Conservation (phyloP, 2,797 vertebrate genomes). For the Bradypodion ventrale region DNA sequence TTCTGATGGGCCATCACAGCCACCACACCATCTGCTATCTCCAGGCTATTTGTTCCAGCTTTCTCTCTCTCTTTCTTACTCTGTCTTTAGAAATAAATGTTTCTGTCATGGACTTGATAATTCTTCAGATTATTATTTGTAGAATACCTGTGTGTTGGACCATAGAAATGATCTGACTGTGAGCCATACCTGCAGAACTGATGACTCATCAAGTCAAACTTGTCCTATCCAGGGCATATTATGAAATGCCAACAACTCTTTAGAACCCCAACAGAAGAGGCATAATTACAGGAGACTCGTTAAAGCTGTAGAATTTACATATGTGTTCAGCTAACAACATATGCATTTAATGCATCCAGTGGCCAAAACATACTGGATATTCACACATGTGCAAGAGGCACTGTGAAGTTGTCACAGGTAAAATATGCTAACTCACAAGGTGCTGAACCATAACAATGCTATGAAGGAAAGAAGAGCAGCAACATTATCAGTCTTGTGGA, state of each 20-base stretch:
- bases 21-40: constrained; percentile 61
- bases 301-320: neutral
- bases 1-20: constrained; percentile 57
- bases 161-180: neutral
- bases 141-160: neutral
- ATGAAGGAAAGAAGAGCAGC: too few relatives aligned
- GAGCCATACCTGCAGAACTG: neutral
- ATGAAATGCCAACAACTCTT: neutral
- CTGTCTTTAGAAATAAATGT: constrained; percentile 37
- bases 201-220: neutral
- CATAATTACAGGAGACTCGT: too few relatives aligned
- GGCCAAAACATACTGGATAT: too few relatives aligned
- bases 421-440: too few relatives aligned
- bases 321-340: neutral
- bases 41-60: constrained; percentile 53
- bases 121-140: neutral
- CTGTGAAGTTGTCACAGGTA: neutral
- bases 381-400: neutral
- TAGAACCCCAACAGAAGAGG: neutral
- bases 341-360: neutral
- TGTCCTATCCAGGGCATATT: neutral
- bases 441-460: neutral
- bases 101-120: constrained; percentile 30
- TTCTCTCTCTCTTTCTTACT: constrained; percentile 43
- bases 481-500: neutral